Evolutionary conservation across 2,888 invertebrate genomes (phyloP).

Genomic region (Caradrina clavipalpis): DNA sequence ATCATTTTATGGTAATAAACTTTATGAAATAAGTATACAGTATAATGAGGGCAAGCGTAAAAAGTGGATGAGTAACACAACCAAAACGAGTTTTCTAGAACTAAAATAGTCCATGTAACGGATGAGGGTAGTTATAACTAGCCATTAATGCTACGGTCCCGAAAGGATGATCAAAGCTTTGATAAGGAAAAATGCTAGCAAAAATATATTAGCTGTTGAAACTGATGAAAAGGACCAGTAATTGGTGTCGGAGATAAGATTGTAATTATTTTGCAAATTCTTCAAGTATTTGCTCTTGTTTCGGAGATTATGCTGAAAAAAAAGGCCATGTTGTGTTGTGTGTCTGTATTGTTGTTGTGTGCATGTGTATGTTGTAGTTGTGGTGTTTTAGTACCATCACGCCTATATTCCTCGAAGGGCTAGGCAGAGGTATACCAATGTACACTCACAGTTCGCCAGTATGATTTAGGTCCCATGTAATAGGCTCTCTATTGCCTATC

Average conservation of each 20-base stretch:
- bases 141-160: neutral
- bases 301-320: neutral
- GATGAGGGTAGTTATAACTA: conserved; percentile 7
- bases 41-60: conserved; percentile 16
- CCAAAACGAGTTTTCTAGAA: neutral
- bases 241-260: neutral
- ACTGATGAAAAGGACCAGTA: neutral
- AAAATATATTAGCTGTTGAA: neutral
- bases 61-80: conserved; percentile 5
- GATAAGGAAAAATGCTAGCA: neutral
- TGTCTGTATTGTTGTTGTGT: too few relatives aligned
- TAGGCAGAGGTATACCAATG: too few relatives aligned
- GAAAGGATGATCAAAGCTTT: neutral
- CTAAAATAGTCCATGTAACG: conserved; percentile 6
- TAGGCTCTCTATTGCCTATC: too few relatives aligned
- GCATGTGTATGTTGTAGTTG: too few relatives aligned
- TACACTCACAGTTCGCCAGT: too few relatives aligned
- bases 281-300: neutral
- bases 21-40: conserved; percentile 22
- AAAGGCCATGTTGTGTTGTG: too few relatives aligned
- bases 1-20: conserved; percentile 15
- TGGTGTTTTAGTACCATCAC: too few relatives aligned
- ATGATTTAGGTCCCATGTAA: too few relatives aligned
- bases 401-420: too few relatives aligned
- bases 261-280: neutral